Base-by-base conservation (phyloP, 2,113 vertebrate genomes). In the Hirundichthys speculiger region DNA sequence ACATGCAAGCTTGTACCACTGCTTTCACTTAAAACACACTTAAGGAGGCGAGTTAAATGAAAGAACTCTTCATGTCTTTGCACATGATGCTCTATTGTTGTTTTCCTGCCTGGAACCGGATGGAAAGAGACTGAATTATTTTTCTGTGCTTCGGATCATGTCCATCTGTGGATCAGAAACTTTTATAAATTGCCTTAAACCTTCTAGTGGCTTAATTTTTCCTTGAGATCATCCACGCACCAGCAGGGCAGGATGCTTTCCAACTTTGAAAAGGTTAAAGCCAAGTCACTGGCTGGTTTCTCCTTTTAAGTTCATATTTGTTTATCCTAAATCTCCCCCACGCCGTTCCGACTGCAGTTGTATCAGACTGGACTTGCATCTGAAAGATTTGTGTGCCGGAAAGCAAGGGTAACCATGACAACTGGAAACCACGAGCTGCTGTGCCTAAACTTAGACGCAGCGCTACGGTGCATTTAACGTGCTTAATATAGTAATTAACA, bases 351-450 rank as follows among this genome's bases (percentile, higher is more conserved):
- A 51, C 39, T 71, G 56, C 69, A 57, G 57, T 51, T 39, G n/a
- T n/a, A n/a, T n/a, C n/a, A n/a, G n/a, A n/a, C n/a, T n/a, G n/a
- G n/a, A n/a, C n/a, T n/a, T n/a, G n/a, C 39, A 7, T 57, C 46
- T 51, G 14, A 39, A 56, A 57, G 22, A 20, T 52, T 41, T 54
- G 41, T 27, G 16, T 62, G 69, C 27, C 4, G 9, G 41, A 76
- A 64, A 64, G 43, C 48, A 57, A 39, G 20, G 13, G 63, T 71
- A 56, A 66, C 55, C 50, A 55, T 62, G 55, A 60, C 66, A 70
- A 69, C 62, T 24, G 43, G 42, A 39, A 42, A 69, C 40, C 40
- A 42, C 14, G 27, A 49, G 41, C 42, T 19, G 38, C 30, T n/a
- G 14, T 43, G 66, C 49, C 16, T 21, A 43, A 24, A 20, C 34